Percentiles rank a stretch among this genome's conserved stretches.
Evolutionary conservation across 2,888 invertebrate species (phyloP).

Genomic region (Plebejus argus): DNA sequence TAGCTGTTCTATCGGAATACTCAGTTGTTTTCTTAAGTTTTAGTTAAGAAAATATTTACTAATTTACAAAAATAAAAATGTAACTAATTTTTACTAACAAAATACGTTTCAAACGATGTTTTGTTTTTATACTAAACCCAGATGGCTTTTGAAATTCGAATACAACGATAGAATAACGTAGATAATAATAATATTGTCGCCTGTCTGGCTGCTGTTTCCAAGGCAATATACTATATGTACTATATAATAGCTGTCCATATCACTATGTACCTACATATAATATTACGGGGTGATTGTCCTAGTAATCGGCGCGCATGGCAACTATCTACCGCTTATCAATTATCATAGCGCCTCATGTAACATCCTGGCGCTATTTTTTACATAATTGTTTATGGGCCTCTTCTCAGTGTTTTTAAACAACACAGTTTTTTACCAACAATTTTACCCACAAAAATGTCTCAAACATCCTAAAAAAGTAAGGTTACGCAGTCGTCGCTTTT

Average conservation of each 20-base stretch:
- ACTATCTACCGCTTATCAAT: constrained; percentile 16
- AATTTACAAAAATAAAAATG: neutral
- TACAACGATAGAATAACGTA: neutral
- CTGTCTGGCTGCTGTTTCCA: constrained; percentile 27
- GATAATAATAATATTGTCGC: constrained; percentile 19
- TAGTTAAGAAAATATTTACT: neutral
- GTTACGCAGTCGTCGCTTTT: too few species aligned
- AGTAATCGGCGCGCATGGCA: constrained; percentile 26
- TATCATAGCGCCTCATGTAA: constrained; percentile 19
- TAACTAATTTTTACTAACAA: neutral
- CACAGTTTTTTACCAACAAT: neutral
- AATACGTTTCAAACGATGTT: neutral
- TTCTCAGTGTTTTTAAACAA: neutral
- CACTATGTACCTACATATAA: neutral
- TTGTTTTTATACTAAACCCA: neutral
- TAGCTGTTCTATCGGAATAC: too few species aligned
- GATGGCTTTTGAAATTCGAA: neutral
- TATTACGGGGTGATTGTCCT: constrained; percentile 29
- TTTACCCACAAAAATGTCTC: too few species aligned
- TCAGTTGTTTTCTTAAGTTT: too few species aligned
- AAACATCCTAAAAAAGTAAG: too few species aligned
- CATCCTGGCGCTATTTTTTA: constrained; percentile 4
- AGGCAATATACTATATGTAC: neutral
- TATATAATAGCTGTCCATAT: neutral
- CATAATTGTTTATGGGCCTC: neutral